These are phyloP conservation scores for Drosophila lacertosa DNA, from an alignment of 1,140 invertebrate species.

Conservation along the genomic window DNA sequence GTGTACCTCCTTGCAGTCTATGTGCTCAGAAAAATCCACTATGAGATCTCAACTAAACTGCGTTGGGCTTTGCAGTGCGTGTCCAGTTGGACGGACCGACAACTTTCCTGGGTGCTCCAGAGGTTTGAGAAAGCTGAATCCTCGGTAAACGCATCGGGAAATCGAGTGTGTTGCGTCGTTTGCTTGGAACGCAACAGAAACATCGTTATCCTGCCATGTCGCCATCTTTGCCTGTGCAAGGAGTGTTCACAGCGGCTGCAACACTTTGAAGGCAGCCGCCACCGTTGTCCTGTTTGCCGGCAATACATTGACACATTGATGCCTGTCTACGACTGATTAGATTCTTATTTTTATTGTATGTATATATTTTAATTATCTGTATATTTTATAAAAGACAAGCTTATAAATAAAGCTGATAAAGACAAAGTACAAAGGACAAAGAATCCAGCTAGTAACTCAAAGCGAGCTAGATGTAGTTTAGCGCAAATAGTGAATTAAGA, in stretches of 20 bases:
- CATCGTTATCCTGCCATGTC: conserved; percentile 61
- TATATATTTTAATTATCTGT: not conserved
- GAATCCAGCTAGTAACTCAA: too few species aligned
- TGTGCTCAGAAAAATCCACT: conserved; percentile 7
- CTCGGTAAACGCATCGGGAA: not conserved
- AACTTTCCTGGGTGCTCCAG: conserved; percentile 26
- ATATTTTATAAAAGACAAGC: conserved; percentile 26
- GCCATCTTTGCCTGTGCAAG: conserved; percentile 61
- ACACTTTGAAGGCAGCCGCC: not conserved
- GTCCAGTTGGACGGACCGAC: conserved; percentile 23
- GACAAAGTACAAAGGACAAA: too few species aligned
- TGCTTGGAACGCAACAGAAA: conserved; percentile 54
- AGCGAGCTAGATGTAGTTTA: too few species aligned
- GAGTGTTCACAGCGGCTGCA: conserved; percentile 46
- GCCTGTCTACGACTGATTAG: conserved; percentile 45
- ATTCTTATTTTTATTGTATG: conserved; percentile 6
- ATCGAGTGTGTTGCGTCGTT: conserved; percentile 44
- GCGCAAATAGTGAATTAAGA: too few species aligned
- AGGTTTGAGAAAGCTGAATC: not conserved
- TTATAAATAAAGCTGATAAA: not conserved
- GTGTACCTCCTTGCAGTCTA: conserved; percentile 28
- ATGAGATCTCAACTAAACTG: conserved; percentile 24
- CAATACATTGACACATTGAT: conserved; percentile 31
- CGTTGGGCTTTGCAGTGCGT: conserved; percentile 2
- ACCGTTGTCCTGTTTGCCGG: conserved; percentile 58